Percentiles rank a stretch among this genome's conserved stretches.
phyloP scores from a whole-genome alignment of 2,113 vertebrate species.

The Hemichromis elongatus region DNA sequence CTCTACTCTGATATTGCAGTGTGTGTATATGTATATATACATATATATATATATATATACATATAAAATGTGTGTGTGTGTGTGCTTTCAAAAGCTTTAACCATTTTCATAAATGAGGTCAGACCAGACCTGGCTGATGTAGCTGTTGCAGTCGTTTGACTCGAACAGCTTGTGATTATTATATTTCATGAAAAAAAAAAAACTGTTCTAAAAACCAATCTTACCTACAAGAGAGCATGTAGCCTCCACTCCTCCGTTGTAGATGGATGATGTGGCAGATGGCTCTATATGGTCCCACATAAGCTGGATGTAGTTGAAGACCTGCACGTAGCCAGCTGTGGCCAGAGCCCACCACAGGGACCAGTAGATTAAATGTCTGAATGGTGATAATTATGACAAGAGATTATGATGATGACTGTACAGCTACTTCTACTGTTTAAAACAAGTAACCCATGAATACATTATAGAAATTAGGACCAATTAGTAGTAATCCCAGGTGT shows the following conservation, averaged over 20 bases:
- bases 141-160: neutral
- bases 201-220: neutral
- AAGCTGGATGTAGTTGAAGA: conserved; percentile 72
- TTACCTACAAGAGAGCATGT: conserved; percentile 67
- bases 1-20: neutral
- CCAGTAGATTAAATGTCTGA: conserved; percentile 66
- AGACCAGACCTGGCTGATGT: neutral
- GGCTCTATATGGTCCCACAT: conserved; percentile 73
- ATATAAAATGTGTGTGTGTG: neutral
- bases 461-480: neutral
- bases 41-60: neutral
- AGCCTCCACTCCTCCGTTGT: conserved; percentile 73
- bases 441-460: neutral
- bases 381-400: neutral
- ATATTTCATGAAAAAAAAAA: too few relatives aligned
- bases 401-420: neutral
- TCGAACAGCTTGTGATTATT: neutral
- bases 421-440: neutral
- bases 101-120: neutral
- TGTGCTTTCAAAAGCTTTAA: too few relatives aligned
- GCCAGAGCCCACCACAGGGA: conserved; percentile 74
- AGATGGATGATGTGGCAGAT: conserved; percentile 64
- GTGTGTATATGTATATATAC: neutral
- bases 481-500: neutral
- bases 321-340: conserved; percentile 65